Percentiles rank a stretch among this genome's conserved stretches.
Conservation (phyloP, 2,888 invertebrate species). For the Strigamia maritima region DNA sequence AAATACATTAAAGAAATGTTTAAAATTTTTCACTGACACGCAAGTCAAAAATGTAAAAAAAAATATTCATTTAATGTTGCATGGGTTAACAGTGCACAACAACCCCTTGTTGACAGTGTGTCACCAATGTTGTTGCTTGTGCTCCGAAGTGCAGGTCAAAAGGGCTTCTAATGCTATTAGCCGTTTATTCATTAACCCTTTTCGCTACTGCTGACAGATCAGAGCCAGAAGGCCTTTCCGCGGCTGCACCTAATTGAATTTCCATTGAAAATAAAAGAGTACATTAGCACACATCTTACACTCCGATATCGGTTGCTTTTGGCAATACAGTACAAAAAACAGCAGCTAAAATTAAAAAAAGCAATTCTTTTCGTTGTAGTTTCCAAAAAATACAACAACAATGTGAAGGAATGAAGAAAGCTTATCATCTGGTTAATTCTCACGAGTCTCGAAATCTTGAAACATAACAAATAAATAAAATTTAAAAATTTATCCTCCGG, state of each 20-base stretch:
- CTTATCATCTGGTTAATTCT: neutral
- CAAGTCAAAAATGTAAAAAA: neutral
- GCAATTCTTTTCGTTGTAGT: neutral
- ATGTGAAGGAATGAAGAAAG: neutral
- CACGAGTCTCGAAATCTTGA: neutral
- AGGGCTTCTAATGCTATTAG: slow-evolving; percentile 23
- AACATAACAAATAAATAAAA: neutral
- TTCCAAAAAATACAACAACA: neutral
- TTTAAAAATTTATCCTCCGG: neutral
- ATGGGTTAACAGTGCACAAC: neutral
- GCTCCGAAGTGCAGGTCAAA: slow-evolving; percentile 19
- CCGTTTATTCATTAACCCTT: slow-evolving; percentile 23
- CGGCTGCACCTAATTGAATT: slow-evolving; percentile 19
- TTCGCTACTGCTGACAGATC: slow-evolving; percentile 23
- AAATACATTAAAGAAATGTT: neutral
- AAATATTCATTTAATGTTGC: slow-evolving; percentile 6
- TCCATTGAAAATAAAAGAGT: slow-evolving; percentile 11
- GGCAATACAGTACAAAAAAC: slow-evolving; percentile 1
- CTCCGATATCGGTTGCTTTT: neutral
- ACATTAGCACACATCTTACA: neutral
- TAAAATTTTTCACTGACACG: neutral
- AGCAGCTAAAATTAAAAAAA: neutral
- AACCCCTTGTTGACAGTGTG: slow-evolving; percentile 11
- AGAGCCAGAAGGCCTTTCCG: slow-evolving; percentile 15
- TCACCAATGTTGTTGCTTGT: slow-evolving; percentile 23